phyloP scores from a whole-genome alignment of 2,797 vertebrate species.

The Sus cebifrons region DNA sequence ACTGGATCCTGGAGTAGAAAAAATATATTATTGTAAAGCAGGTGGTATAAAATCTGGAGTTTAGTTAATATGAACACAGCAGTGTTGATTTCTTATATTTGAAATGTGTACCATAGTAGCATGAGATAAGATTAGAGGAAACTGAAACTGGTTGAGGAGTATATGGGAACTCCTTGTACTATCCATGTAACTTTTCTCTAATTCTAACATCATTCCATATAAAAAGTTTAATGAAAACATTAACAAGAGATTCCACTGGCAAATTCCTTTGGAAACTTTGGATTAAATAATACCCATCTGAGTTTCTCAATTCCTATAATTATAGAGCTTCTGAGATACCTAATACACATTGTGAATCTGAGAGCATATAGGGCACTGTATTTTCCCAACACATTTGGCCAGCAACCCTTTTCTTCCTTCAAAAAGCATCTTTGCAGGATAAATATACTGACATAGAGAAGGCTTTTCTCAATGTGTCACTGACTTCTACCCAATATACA shows the following conservation, averaged over 20 bases:
- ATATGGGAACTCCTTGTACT: background rate
- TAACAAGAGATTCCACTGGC: background rate
- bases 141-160: background rate
- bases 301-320: background rate
- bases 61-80: background rate
- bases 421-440: background rate
- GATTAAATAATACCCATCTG: background rate
- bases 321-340: background rate
- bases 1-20: background rate
- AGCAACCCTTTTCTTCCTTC: background rate
- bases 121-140: background rate
- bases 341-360: background rate
- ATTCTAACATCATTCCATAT: slow-evolving; percentile 11
- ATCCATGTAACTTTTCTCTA: background rate
- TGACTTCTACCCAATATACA: background rate
- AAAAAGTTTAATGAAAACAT: slow-evolving; percentile 32
- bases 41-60: background rate
- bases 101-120: background rate
- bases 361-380: background rate
- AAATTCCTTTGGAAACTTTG: slow-evolving; percentile 46
- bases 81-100: background rate
- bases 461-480: background rate
- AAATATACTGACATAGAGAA: background rate
- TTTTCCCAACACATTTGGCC: background rate
- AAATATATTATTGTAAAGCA: background rate